Conservation (phyloP, 1,140 invertebrate genomes). For the Drosophila ironensis region DNA sequence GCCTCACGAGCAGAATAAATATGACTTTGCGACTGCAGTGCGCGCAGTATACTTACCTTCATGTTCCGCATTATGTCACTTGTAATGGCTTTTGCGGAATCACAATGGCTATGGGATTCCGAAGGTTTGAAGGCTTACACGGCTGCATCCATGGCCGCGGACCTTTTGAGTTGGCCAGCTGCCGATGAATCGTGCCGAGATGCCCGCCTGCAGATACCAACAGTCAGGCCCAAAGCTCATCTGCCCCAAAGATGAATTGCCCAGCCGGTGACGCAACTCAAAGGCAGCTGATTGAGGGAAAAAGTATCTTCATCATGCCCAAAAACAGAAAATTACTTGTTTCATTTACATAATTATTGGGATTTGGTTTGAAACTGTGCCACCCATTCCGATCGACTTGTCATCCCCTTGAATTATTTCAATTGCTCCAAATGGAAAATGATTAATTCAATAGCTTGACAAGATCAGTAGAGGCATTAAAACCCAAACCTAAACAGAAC, state of each 20-base stretch:
- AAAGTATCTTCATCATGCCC: conserved; percentile 16
- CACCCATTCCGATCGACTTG: not conserved
- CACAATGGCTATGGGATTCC: conserved; percentile 35
- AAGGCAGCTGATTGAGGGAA: not conserved
- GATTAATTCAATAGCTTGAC: conserved; percentile 17
- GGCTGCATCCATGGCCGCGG: conserved; percentile 12
- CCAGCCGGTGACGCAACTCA: conserved; percentile 46
- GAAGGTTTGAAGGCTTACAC: conserved; percentile 44
- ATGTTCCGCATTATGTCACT: conserved; percentile 64
- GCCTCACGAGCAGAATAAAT: conserved; percentile 34
- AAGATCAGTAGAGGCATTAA: conserved; percentile 27
- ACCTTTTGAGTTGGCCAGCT: conserved; percentile 57
- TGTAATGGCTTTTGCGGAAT: conserved; percentile 26
- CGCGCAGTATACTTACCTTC: conserved; percentile 25
- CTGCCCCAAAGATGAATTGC: conserved; percentile 38
- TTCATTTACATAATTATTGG: conserved; percentile 64
- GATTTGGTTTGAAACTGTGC: conserved; percentile 7
- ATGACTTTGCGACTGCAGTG: conserved; percentile 18
- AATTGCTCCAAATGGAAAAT: conserved; percentile 34
- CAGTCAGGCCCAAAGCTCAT: conserved; percentile 18
- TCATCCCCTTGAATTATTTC: conserved; percentile 39
- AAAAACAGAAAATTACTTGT: conserved; percentile 38
- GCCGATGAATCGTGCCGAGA: conserved; percentile 53
- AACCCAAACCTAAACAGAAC: too few species aligned
- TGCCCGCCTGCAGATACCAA: conserved; percentile 50